Conservation (phyloP, 2,888 invertebrate genomes). For the Lasioglossum marginatum region DNA sequence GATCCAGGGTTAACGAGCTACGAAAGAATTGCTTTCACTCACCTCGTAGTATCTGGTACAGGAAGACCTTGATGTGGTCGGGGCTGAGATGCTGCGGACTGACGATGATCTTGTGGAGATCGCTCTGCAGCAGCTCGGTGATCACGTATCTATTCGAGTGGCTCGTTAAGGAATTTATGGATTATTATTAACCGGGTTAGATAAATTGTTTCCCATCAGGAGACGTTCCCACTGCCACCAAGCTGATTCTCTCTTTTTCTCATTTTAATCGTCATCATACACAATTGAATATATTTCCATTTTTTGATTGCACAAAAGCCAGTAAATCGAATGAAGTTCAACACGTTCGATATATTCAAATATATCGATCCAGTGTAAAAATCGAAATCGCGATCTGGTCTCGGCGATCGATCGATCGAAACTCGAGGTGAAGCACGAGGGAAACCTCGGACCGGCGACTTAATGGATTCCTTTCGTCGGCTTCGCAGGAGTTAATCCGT, state of each 20-base stretch:
- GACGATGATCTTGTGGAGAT: slow-evolving; percentile 99
- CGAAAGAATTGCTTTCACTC: slow-evolving; percentile 81
- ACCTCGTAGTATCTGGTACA: slow-evolving; percentile 99
- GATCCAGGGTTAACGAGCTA: slow-evolving; percentile 2
- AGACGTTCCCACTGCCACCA: background rate
- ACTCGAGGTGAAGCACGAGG: slow-evolving; percentile 13
- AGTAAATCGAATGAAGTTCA: too few species aligned
- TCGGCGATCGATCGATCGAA: slow-evolving; percentile 17
- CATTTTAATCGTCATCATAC: too few species aligned
- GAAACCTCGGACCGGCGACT: slow-evolving; percentile 26
- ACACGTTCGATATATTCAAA: too few species aligned
- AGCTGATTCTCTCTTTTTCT: background rate
- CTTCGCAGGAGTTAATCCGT: slow-evolving; percentile 55
- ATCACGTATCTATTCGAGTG: slow-evolving; percentile 95
- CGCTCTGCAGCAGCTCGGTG: slow-evolving; percentile 99
- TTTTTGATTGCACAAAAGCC: too few species aligned
- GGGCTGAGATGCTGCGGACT: slow-evolving; percentile 99
- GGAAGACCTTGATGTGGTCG: slow-evolving; percentile 99
- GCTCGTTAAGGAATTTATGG: slow-evolving; percentile 81
- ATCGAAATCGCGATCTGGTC: background rate
- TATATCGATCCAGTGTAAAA: background rate
- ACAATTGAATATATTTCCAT: too few species aligned
- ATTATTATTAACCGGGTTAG: slow-evolving; percentile 51
- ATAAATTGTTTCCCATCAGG: slow-evolving; percentile 19
- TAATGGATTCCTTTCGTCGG: slow-evolving; percentile 55